phyloP scores from a whole-genome alignment of 2,888 invertebrate genomes.

The Allacma fusca region DNA sequence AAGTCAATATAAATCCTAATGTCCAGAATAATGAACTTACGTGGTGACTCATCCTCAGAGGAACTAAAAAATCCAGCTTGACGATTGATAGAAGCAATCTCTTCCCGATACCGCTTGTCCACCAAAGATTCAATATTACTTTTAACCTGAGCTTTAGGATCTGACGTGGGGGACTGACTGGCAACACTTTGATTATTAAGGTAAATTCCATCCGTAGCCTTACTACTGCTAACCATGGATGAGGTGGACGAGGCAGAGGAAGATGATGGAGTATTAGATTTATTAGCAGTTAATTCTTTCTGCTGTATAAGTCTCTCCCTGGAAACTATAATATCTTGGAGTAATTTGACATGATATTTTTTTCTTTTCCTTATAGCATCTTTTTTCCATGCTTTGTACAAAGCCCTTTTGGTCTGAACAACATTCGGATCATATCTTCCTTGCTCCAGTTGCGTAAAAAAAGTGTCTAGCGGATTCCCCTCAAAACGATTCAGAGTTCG shows the following conservation, averaged over 20 bases:
- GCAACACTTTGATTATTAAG: neutral
- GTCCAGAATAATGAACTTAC: slow-evolving; percentile 56
- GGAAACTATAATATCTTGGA: slow-evolving; percentile 78
- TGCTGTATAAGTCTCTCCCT: slow-evolving; percentile 64
- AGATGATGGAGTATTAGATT: neutral
- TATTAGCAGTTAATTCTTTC: slow-evolving; percentile 21
- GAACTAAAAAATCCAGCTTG: slow-evolving; percentile 68
- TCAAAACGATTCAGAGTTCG: slow-evolving; percentile 53
- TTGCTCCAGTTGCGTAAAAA: slow-evolving; percentile 66
- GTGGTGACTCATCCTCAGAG: slow-evolving; percentile 81
- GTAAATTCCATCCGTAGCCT: slow-evolving; percentile 24
- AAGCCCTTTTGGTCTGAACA: slow-evolving; percentile 53
- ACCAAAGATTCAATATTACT: slow-evolving; percentile 44
- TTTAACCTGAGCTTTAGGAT: slow-evolving; percentile 31
- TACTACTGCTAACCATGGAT: slow-evolving; percentile 30
- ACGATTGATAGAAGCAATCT: slow-evolving; percentile 47
- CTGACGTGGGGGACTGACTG: slow-evolving; percentile 11
- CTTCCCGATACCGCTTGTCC: slow-evolving; percentile 52
- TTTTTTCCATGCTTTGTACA: slow-evolving; percentile 65
- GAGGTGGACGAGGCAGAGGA: slow-evolving; percentile 18
- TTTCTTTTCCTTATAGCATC: slow-evolving; percentile 53
- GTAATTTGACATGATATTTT: slow-evolving; percentile 70
- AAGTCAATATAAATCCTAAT: neutral
- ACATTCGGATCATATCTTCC: slow-evolving; percentile 75
- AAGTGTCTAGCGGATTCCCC: slow-evolving; percentile 66